These are phyloP conservation scores for Platygyra sinensis DNA, from an alignment of 64 coral and sea anemone genomes.

Conservation along the genomic window DNA sequence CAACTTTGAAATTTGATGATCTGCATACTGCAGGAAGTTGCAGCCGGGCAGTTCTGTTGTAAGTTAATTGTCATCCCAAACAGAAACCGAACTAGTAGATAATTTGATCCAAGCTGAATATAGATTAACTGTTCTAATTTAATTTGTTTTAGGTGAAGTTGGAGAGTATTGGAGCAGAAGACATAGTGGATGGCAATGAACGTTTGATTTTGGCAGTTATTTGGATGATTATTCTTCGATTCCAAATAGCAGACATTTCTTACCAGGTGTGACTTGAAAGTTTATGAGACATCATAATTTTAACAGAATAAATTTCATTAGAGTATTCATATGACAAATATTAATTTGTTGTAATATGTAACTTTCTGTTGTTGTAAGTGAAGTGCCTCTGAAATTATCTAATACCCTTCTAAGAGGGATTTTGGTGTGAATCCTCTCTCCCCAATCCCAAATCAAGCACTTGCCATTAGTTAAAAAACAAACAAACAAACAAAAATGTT, in stretches of 20 bases:
- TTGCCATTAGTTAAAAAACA: not conserved
- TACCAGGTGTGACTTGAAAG: slow-evolving; percentile 56
- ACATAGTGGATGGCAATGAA: slow-evolving; percentile 95
- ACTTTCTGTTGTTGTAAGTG: too few species aligned
- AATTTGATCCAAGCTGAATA: not conserved
- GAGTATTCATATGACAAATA: too few species aligned
- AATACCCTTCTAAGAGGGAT: too few species aligned
- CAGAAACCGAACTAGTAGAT: too few species aligned
- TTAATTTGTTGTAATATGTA: too few species aligned
- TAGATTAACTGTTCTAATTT: not conserved
- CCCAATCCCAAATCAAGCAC: too few species aligned
- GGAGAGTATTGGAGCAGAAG: slow-evolving; percentile 93
- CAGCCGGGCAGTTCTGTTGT: too few species aligned
- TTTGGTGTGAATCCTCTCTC: too few species aligned
- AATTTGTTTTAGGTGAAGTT: slow-evolving; percentile 71
- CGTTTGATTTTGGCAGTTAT: slow-evolving; percentile 87
- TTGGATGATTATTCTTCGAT: slow-evolving; percentile 96
- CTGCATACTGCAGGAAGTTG: too few species aligned
- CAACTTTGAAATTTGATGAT: too few species aligned
- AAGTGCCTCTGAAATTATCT: too few species aligned
- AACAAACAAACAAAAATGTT: not conserved
- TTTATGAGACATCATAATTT: not conserved
- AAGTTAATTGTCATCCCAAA: too few species aligned
- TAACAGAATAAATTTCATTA: not conserved
- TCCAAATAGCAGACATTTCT: slow-evolving; percentile 95